A percentile compares a stretch with the other conserved stretches of the same genome.
Conservation (phyloP, 2,888 invertebrate species). For the Molanna angustata region DNA sequence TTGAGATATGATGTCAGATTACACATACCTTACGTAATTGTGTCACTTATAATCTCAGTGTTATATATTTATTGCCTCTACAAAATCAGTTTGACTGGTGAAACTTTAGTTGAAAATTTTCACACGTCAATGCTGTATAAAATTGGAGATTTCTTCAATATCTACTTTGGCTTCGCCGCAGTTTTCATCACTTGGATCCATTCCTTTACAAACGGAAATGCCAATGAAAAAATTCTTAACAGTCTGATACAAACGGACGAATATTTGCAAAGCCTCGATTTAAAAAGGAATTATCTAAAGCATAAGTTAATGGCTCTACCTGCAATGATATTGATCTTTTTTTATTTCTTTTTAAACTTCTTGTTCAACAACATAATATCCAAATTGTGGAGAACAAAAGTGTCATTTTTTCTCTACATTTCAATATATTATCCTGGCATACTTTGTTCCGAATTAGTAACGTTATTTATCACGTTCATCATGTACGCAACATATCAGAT, state of each 20-base stretch:
- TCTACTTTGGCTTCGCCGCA: not conserved
- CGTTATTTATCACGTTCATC: not conserved
- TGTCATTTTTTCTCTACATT: not conserved
- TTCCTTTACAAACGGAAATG: not conserved
- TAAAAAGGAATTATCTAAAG: slow-evolving; percentile 1
- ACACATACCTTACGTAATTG: no score
- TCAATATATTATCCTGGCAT: not conserved
- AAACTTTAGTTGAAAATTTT: slow-evolving; percentile 4
- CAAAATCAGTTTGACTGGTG: no score
- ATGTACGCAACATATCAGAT: not conserved
- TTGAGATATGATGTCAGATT: no score
- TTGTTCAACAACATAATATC: not conserved
- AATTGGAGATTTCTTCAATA: not conserved
- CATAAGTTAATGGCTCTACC: not conserved
- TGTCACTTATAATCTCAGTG: no score
- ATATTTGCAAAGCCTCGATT: not conserved
- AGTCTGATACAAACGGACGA: not conserved
- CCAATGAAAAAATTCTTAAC: not conserved
- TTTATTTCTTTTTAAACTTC: not conserved
- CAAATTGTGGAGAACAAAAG: not conserved
- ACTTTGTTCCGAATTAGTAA: not conserved
- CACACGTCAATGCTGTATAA: not conserved
- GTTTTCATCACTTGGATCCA: not conserved
- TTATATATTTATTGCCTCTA: no score
- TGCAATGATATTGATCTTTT: not conserved